Evolutionary conservation across 2,888 invertebrate species (phyloP).

Genomic region (Melipona bicolor): DNA sequence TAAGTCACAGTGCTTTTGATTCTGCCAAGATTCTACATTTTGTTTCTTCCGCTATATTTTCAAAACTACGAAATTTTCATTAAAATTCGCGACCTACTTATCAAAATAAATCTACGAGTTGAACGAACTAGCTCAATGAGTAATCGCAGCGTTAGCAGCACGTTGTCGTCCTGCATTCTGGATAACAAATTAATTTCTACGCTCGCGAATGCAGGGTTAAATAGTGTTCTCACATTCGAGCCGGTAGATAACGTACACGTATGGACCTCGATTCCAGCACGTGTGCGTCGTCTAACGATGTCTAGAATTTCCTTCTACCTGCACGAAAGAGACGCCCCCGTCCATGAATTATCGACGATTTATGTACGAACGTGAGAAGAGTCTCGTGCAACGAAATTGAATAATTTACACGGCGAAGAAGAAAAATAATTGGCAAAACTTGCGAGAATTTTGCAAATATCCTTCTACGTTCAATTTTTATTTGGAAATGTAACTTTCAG

Average conservation of each 20-base stretch:
- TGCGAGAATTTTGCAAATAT: background rate
- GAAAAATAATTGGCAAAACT: background rate
- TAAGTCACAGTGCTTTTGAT: too few species aligned
- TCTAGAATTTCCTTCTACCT: constrained; percentile 10
- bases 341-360: constrained; percentile 6
- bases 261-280: background rate
- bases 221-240: constrained; percentile 15
- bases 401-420: background rate
- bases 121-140: background rate
- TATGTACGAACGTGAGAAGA: background rate
- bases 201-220: background rate
- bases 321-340: background rate
- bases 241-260: background rate
- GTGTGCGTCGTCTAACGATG: constrained; percentile 14
- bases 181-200: constrained; percentile 11
- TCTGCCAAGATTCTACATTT: too few species aligned
- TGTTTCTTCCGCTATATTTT: too few species aligned
- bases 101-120: background rate
- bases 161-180: background rate
- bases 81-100: too few species aligned
- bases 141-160: background rate
- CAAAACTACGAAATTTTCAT: too few species aligned
- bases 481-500: background rate
- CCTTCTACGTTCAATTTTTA: background rate
- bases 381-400: background rate